phyloP scores from a whole-genome alignment of 2,888 invertebrate species.

The Sericinus montela region DNA sequence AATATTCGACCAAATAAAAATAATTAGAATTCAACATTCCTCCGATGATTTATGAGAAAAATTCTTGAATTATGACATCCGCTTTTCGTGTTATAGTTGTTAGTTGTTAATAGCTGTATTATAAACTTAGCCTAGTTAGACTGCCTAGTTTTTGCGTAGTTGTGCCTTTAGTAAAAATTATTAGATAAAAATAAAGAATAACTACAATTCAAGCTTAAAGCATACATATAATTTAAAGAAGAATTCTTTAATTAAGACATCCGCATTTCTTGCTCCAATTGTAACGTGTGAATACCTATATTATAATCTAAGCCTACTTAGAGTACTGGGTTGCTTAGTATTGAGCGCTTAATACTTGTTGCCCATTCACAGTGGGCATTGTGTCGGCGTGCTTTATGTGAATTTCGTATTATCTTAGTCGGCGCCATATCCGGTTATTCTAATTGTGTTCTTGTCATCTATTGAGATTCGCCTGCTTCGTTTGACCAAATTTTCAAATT shows the following conservation, averaged over 20 bases:
- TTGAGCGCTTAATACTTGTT: slow-evolving; percentile 10
- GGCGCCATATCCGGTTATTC: slow-evolving; percentile 14
- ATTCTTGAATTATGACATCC: slow-evolving; percentile 5
- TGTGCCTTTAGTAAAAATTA: slow-evolving; percentile 8
- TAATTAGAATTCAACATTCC: too few species aligned
- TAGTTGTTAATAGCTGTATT: slow-evolving; percentile 13
- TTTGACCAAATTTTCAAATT: slow-evolving; percentile 9
- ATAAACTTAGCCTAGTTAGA: slow-evolving; percentile 1
- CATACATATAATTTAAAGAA: too few species aligned
- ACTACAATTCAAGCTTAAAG: too few species aligned
- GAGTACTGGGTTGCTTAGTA: slow-evolving; percentile 9
- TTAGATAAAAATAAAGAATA: too few species aligned
- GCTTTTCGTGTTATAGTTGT: slow-evolving; percentile 2
- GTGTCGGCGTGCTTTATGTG: slow-evolving; percentile 14
- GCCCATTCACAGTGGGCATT: slow-evolving; percentile 12
- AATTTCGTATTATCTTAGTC: slow-evolving; percentile 17
- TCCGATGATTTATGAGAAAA: too few species aligned
- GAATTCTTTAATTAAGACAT: slow-evolving; percentile 4
- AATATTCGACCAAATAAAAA: too few species aligned
- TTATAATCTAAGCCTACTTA: neutral
- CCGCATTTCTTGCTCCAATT: slow-evolving; percentile 3
- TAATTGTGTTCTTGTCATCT: slow-evolving; percentile 11
- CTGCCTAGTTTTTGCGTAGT: slow-evolving; percentile 4
- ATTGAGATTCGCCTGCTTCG: slow-evolving; percentile 5
- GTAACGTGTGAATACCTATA: slow-evolving; percentile 10